A percentile compares a stretch with the other conserved stretches of the same genome.
Conservation (phyloP, 2,888 invertebrate genomes). For the Dolichopus griseipennis region DNA sequence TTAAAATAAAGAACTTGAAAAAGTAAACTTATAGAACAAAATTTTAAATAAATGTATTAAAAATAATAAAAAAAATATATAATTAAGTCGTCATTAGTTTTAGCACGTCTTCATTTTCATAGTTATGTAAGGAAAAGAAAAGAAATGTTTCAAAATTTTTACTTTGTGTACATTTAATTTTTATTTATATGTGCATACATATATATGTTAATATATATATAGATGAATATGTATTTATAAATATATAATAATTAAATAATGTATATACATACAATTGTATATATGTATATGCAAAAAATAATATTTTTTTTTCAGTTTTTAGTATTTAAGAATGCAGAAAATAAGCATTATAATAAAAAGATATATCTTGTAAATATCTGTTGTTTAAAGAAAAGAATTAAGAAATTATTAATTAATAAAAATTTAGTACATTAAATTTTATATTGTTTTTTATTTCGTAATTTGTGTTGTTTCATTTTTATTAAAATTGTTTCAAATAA, state of each 20-base stretch:
- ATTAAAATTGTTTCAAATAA: too few species aligned
- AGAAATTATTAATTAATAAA: background rate
- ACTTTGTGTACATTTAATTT: background rate
- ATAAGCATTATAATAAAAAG: background rate
- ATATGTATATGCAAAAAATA: background rate
- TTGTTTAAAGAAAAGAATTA: background rate
- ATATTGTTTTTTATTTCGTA: background rate
- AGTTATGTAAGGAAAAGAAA: background rate
- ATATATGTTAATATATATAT: background rate
- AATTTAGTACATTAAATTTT: conserved; percentile 1
- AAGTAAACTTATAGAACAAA: background rate
- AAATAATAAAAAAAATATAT: background rate
- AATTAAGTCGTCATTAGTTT: background rate
- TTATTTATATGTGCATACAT: background rate
- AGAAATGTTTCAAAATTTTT: background rate
- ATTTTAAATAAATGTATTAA: background rate
- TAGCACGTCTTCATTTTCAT: background rate
- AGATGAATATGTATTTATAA: too few species aligned
- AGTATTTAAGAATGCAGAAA: background rate
- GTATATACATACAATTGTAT: background rate
- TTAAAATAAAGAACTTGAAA: too few species aligned
- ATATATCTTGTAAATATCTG: background rate
- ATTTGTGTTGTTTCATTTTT: too few species aligned
- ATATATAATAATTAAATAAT: background rate
- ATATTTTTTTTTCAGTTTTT: background rate